Evolutionary conservation across 2,888 invertebrate species (phyloP).

Genomic region (Eupithecia vulgata): DNA sequence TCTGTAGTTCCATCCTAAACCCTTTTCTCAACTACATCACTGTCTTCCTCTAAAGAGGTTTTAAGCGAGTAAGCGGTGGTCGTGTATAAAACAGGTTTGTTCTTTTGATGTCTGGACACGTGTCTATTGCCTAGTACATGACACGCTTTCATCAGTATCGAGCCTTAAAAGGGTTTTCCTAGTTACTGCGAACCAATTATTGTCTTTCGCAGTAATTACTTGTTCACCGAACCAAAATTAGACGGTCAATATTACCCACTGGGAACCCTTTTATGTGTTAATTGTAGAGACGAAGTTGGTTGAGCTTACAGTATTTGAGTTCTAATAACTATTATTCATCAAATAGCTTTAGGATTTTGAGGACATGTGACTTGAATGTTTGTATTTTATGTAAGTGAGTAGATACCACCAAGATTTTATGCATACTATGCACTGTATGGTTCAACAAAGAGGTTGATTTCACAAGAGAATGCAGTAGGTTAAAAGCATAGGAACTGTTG

Average conservation of each 20-base stretch:
- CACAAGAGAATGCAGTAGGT: neutral
- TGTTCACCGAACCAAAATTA: conserved; percentile 1
- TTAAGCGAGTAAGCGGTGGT: conserved; percentile 5
- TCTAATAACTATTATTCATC: conserved; percentile 3
- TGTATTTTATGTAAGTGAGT: neutral
- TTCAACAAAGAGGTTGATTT: neutral
- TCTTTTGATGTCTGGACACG: conserved; percentile 26
- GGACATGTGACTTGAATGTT: neutral
- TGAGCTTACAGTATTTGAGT: neutral
- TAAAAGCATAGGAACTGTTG: neutral
- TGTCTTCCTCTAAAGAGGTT: conserved; percentile 13
- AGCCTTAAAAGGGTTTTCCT: conserved; percentile 25
- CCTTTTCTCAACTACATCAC: neutral
- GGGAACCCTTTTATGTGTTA: conserved; percentile 7
- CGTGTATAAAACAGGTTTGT: conserved; percentile 17
- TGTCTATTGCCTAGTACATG: conserved; percentile 25
- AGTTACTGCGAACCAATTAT: neutral
- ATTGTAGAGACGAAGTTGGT: neutral
- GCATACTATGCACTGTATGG: neutral
- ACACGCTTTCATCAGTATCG: conserved; percentile 25
- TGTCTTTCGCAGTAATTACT: conserved; percentile 5
- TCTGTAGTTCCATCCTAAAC: neutral
- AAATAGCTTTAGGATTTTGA: neutral
- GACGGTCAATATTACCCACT: neutral
- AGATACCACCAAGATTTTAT: neutral